A percentile compares a stretch with the other conserved stretches of the same genome.
These are phyloP conservation scores for Crypturellus undulatus DNA, from an alignment of 2,113 vertebrate species.

Conservation along the genomic window DNA sequence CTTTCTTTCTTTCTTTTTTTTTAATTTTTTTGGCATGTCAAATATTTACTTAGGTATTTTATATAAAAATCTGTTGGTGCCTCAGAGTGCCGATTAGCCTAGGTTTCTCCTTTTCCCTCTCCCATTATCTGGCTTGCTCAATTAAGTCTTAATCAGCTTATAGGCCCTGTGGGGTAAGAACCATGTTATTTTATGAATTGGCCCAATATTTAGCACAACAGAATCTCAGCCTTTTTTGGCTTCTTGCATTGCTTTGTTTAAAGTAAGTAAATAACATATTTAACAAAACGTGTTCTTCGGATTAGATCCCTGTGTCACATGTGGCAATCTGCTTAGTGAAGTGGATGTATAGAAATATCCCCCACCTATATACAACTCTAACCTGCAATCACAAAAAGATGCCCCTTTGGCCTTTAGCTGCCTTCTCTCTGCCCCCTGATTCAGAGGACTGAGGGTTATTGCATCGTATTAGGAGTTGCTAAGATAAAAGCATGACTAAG, in stretches of 20 bases:
- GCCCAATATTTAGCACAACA: not conserved
- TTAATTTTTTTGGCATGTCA: not conserved
- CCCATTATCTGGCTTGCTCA: not conserved
- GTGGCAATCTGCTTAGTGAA: not conserved
- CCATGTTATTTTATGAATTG: not conserved
- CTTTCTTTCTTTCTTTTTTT: not conserved
- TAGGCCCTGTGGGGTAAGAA: not conserved
- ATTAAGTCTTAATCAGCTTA: not conserved
- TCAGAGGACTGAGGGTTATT: not conserved
- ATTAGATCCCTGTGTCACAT: not conserved
- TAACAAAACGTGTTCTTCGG: not conserved
- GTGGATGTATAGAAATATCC: not conserved
- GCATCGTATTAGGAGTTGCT: not conserved
- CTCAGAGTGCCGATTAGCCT: not conserved
- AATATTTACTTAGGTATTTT: not conserved
- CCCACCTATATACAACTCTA: not conserved
- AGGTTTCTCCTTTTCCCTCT: not conserved
- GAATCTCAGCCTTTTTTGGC: not conserved
- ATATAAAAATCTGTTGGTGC: not conserved
- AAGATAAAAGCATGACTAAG: not conserved
- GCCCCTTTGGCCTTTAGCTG: fast-evolving
- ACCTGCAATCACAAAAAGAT: not conserved
- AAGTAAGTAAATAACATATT: not conserved
- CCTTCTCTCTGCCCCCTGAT: not conserved
- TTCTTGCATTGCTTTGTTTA: fast-evolving